Evolutionary conservation across 2,113 vertebrate genomes (phyloP), one percentile per base, ranked within the genome.

Genomic region (Planiliza haematocheilus): DNA sequence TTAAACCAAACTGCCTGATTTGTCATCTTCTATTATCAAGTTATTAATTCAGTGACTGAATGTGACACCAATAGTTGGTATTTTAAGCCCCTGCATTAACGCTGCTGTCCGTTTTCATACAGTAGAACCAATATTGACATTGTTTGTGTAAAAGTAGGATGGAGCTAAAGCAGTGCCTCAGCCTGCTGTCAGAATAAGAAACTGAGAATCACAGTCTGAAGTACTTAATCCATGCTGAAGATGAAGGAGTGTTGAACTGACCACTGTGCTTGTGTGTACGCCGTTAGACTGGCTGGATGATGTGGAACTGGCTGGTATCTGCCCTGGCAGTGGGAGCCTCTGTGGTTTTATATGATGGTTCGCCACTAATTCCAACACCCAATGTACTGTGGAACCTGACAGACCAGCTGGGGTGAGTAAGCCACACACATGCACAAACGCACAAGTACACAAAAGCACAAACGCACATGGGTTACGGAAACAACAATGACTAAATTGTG

Each of bases 251-350:
- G 69, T 67, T 84, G 53, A 79, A 81, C 59, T 75, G 43, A 86
- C 69, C 21, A 2, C 3, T 43, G 48, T 77, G 17, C 79, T 34
- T 81, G 38, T 70, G 46, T 14, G 46, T 56, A 34, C 50, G 18
- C 4, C 71, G 56, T 53, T 81, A 99, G 98, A 96, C 91, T 0
- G 97, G 98, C 82, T 99, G 98, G 98, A 99, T 99, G 97, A 98
- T 99, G 97, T 99, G 98, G 98, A 99, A 99, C 83, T 99, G 98
- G 98, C 83, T 97, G 79, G 91, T 99, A 74, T 94, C 95, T 0
- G 92, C 96, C 0, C 93, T 99, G 34, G 96, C 97, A 38, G 95
- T 95, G 0, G 98, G 97, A 17, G 95, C 96, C 1, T 96, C 97
- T 0, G 91, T 99, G 86, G 97, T 98, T 46, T 79, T 99, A 13